Evolutionary conservation across 2,797 vertebrate species (phyloP).

Genomic region (Liparis tanakae): DNA sequence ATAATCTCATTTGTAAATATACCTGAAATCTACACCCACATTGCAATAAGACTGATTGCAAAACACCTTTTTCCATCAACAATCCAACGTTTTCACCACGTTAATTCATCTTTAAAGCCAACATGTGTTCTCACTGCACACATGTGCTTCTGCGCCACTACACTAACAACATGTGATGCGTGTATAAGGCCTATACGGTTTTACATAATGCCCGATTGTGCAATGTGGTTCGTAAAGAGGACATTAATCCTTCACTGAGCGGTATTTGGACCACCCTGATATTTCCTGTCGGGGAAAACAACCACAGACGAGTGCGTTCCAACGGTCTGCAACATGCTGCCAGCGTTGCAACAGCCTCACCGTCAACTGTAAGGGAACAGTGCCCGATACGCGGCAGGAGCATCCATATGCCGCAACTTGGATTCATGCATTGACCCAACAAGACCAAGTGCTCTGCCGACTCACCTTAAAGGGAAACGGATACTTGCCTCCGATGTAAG

Average conservation of each 20-base stretch:
- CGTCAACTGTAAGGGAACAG: conserved; percentile 24
- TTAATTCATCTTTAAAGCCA: background rate
- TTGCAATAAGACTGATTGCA: background rate
- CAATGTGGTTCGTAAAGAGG: conserved; percentile 35
- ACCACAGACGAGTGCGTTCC: conserved; percentile 13
- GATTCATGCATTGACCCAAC: conserved; percentile 18
- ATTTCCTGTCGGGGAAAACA: background rate
- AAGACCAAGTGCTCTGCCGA: conserved; percentile 41
- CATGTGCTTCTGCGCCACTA: conserved; percentile 49
- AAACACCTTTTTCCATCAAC: background rate
- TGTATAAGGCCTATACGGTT: conserved; percentile 47
- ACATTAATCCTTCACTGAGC: conserved; percentile 14
- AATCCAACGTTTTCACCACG: background rate
- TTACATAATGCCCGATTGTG: conserved; percentile 40
- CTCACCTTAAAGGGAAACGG: conserved; percentile 66
- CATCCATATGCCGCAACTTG: conserved; percentile 71
- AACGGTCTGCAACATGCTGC: conserved; percentile 31
- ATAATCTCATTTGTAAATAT: background rate
- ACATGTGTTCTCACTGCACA: conserved; percentile 12
- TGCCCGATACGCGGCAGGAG: conserved; percentile 29
- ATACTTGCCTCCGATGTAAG: conserved; percentile 23
- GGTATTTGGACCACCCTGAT: conserved; percentile 8
- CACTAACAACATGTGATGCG: conserved; percentile 54
- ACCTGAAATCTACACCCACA: background rate
- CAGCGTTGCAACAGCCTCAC: conserved; percentile 34